These are phyloP conservation scores for Brachyhypopomus occidentalis DNA, from an alignment of 2,113 vertebrate genomes.

Conservation along the genomic window DNA sequence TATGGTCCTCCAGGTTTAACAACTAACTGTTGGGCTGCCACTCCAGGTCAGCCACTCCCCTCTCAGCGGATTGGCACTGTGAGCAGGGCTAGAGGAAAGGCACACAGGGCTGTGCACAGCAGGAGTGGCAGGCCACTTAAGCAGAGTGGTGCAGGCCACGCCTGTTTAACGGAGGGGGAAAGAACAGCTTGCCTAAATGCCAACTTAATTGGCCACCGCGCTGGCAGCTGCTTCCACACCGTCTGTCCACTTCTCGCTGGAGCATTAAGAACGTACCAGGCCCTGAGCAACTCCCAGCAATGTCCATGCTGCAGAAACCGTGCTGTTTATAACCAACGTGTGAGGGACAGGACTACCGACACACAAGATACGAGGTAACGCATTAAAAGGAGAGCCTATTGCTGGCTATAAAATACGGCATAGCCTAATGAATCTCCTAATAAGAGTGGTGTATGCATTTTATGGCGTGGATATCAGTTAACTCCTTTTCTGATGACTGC, in stretches of 20 bases:
- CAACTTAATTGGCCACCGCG: slow-evolving; percentile 22
- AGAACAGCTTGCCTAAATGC: slow-evolving; percentile 39
- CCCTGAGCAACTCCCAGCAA: slow-evolving; percentile 1
- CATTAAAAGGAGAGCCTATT: not conserved
- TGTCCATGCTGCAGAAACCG: not conserved
- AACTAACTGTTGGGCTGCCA: not conserved
- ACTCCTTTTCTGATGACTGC: slow-evolving; percentile 3
- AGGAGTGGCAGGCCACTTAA: not conserved
- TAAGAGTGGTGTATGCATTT: not conserved
- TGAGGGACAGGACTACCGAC: not conserved
- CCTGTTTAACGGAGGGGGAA: not conserved
- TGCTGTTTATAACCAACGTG: not conserved
- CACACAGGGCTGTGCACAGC: not conserved
- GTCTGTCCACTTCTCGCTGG: slow-evolving; percentile 4
- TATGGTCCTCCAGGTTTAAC: slow-evolving; percentile 1
- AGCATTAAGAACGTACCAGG: slow-evolving; percentile 25
- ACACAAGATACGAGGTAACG: not conserved
- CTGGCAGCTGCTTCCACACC: slow-evolving; percentile 21
- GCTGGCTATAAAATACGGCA: not conserved
- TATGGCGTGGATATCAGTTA: not conserved
- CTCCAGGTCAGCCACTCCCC: not conserved
- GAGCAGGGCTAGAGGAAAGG: not conserved
- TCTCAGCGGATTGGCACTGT: not conserved
- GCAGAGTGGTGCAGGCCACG: not conserved
- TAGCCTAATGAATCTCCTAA: slow-evolving; percentile 3